Evolutionary conservation across 1,140 invertebrate species (phyloP).

Genomic region (Pemphigus obesinymphae): DNA sequence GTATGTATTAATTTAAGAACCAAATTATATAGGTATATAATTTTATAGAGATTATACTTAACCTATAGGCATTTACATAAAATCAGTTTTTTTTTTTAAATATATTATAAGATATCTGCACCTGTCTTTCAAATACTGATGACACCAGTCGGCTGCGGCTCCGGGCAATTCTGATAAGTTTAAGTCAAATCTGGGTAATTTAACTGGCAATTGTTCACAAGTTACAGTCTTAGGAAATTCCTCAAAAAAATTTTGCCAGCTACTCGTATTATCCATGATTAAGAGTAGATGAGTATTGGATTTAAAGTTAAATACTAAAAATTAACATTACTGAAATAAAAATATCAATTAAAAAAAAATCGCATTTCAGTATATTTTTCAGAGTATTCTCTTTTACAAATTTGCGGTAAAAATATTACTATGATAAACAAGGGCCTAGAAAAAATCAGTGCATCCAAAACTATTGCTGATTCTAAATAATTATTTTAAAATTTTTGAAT

Average conservation of each 20-base stretch:
- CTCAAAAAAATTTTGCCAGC: slow-evolving; percentile 21
- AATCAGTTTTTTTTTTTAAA: too few relatives aligned
- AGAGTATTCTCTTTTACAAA: not conserved
- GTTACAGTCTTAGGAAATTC: slow-evolving; percentile 9
- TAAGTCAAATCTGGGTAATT: slow-evolving; percentile 64
- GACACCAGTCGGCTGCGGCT: slow-evolving; percentile 70
- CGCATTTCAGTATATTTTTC: too few relatives aligned
- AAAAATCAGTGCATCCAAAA: slow-evolving; percentile 24
- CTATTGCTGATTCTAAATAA: not conserved
- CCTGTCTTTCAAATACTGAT: slow-evolving; percentile 72
- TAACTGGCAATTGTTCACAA: slow-evolving; percentile 68
- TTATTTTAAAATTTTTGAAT: not conserved
- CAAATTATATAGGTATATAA: too few relatives aligned
- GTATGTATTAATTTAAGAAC: too few relatives aligned
- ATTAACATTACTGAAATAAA: not conserved
- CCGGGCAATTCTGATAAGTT: slow-evolving; percentile 65
- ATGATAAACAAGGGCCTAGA: slow-evolving; percentile 1
- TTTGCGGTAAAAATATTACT: not conserved
- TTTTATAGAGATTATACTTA: too few relatives aligned
- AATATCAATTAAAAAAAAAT: not conserved
- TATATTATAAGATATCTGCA: too few relatives aligned
- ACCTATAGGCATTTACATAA: too few relatives aligned
- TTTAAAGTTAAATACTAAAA: not conserved
- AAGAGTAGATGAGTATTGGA: not conserved
- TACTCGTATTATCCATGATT: slow-evolving; percentile 8